These are phyloP conservation scores for Oxystoma pomonae DNA, from an alignment of 2,888 invertebrate species.

Conservation along the genomic window DNA sequence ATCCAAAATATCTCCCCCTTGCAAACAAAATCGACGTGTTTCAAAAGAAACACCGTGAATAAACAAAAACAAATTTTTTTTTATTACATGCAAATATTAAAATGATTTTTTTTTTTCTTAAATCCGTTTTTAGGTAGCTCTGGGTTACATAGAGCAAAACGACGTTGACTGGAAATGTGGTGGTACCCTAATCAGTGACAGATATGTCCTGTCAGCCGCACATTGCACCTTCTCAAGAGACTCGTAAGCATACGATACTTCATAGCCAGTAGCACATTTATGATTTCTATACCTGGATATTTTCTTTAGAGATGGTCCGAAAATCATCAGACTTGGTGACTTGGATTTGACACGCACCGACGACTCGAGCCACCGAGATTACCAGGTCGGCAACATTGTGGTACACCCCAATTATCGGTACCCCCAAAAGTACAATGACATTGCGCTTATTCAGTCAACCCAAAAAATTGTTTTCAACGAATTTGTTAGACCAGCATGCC, in stretches of 20 bases:
- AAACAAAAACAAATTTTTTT: too few relatives aligned
- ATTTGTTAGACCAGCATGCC: constrained; percentile 60
- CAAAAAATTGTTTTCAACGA: constrained; percentile 47
- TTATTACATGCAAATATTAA: neutral
- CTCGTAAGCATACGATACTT: constrained; percentile 30
- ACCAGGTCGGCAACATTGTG: constrained; percentile 41
- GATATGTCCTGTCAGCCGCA: constrained; percentile 56
- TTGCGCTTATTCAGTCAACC: constrained; percentile 57
- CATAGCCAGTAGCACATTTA: neutral
- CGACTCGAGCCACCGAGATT: constrained; percentile 51
- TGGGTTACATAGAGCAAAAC: constrained; percentile 42
- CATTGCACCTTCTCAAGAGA: constrained; percentile 48
- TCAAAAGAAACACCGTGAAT: too few relatives aligned
- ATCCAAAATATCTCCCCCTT: too few relatives aligned
- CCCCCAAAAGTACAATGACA: constrained; percentile 59
- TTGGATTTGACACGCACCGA: constrained; percentile 50
- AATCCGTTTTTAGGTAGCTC: constrained; percentile 41
- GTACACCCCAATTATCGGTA: constrained; percentile 56
- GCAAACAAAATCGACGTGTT: too few relatives aligned
- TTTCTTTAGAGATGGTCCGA: constrained; percentile 48
- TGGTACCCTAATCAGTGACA: constrained; percentile 53
- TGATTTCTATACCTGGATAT: constrained; percentile 5
- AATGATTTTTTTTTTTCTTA: neutral
- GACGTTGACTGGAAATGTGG: constrained; percentile 50
- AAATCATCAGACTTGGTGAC: constrained; percentile 55